Evolutionary conservation across 2,888 invertebrate genomes (phyloP), one percentile per base, ranked within the genome.

Genomic region (Lobophora halterata): DNA sequence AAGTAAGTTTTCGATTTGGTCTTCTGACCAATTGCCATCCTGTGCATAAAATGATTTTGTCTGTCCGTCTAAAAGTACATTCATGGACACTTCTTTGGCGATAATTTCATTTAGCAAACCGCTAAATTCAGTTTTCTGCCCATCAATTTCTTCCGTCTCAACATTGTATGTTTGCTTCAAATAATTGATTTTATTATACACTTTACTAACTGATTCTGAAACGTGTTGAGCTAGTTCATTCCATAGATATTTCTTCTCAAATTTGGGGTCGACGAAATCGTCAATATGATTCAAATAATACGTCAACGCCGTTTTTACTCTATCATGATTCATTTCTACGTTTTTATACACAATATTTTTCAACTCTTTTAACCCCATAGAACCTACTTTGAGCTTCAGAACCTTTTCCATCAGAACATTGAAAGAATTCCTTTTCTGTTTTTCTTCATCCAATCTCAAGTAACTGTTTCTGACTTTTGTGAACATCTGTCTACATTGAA

Each of bases 241-340:
- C 86, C 85, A 87, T 0, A 81, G 50, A 38, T 73, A 77, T 57
- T 78, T 79, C 47, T 78, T 80, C 19, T 83, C 80, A 19, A 69
- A 83, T 46, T 70, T 76, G 0, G 86, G 83, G 39, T 73, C 80
- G 0, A 68, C 45, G 32, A 85, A 87, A 23, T 83, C 82, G 32
- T 83, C 79, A 0, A 83, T 56, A 42, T 83, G 72, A 26, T 76
- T 63, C 14, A 80, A 52, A 25, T 86, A 85, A 34, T 82, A 82
- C 10, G 66, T 53, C 12, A 86, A 55, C 0, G 79, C 80, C 29
- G 65, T 59, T 1, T 59, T 51, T 0, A 82, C 74, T 59, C 79
- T 82, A 0, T 62, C 58, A 1, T 68, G 53, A 0, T 69, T 53
- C 43, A 87, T 53, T 1, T 41, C 23, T 0, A 79, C 73, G 46